A percentile compares a stretch with the other conserved stretches of the same genome.
phyloP scores from a whole-genome alignment of 2,888 invertebrate genomes.

The Drosophila neotestacea region DNA sequence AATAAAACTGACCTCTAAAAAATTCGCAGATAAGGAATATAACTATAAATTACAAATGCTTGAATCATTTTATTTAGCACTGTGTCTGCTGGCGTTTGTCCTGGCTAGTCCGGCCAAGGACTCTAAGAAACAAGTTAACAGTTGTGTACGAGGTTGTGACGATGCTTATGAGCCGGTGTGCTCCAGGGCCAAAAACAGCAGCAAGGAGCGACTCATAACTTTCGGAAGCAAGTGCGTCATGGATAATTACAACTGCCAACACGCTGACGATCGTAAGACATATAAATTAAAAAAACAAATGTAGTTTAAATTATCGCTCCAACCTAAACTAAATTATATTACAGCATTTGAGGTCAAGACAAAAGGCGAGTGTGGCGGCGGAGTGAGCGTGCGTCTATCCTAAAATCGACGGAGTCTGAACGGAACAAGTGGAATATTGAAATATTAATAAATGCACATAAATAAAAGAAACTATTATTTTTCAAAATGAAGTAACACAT shows the following conservation, averaged over 20 bases:
- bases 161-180: slow-evolving; percentile 82
- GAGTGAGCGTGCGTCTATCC: slow-evolving; percentile 83
- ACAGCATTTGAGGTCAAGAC: slow-evolving; percentile 79
- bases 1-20: slow-evolving; percentile 35
- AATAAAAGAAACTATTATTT: slow-evolving; percentile 1
- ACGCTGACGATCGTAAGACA: slow-evolving; percentile 81
- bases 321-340: slow-evolving; percentile 9
- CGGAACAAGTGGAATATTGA: slow-evolving; percentile 8
- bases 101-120: slow-evolving; percentile 78
- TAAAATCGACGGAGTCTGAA: slow-evolving; percentile 50
- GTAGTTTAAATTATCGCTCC: too few species aligned
- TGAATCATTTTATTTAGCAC: slow-evolving; percentile 52
- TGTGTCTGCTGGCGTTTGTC: slow-evolving; percentile 71
- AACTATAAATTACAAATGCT: neutral
- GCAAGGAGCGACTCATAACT: slow-evolving; percentile 82
- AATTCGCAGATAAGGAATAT: slow-evolving; percentile 15
- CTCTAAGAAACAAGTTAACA: slow-evolving; percentile 66
- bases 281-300: neutral
- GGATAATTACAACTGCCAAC: slow-evolving; percentile 84
- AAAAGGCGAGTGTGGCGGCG: slow-evolving; percentile 83
- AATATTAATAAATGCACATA: slow-evolving; percentile 23
- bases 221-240: slow-evolving; percentile 84
- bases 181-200: slow-evolving; percentile 77
- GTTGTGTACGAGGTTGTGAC: slow-evolving; percentile 72
- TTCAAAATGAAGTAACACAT: slow-evolving; percentile 48